A percentile compares a stretch with the other conserved stretches of the same genome.
Evolutionary conservation across 2,888 invertebrate species (phyloP).

Genomic region (Sinhomidia bicolor): DNA sequence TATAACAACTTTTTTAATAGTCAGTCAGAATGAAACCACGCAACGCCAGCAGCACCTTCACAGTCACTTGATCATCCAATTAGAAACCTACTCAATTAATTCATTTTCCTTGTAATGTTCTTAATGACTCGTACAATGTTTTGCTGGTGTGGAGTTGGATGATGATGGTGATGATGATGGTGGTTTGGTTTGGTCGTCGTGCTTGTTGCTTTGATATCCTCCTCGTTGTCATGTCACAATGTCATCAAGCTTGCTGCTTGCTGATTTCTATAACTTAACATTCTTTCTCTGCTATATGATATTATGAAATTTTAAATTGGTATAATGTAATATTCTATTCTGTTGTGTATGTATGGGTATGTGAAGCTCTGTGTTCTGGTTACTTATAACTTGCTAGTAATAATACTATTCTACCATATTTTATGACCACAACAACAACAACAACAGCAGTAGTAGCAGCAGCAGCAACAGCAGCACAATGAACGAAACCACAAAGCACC

Average conservation of each 20-base stretch:
- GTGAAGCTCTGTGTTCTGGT: no score
- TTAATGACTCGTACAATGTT: conserved; percentile 42
- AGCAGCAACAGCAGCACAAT: no score
- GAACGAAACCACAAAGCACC: no score
- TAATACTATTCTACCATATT: no score
- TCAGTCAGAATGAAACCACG: conserved; percentile 27
- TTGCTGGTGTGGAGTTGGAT: not conserved
- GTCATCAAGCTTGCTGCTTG: not conserved
- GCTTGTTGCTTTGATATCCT: not conserved
- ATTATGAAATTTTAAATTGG: no score
- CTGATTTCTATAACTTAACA: no score
- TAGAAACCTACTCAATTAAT: conserved; percentile 48
- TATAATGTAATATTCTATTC: no score
- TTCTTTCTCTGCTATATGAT: no score
- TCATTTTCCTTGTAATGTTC: conserved; percentile 53
- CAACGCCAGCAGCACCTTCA: conserved; percentile 34
- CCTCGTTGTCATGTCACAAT: not conserved
- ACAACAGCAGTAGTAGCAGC: no score
- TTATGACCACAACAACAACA: no score
- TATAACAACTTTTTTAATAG: not conserved
- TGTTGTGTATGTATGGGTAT: no score
- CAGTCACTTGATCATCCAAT: conserved; percentile 53
- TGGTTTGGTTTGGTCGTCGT: conserved; percentile 5
- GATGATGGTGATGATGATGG: not conserved
- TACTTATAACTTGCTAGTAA: no score